Percentiles rank a stretch among this genome's conserved stretches.
Conservation (phyloP, 2,113 vertebrate species). For the Hippocampus comes region DNA sequence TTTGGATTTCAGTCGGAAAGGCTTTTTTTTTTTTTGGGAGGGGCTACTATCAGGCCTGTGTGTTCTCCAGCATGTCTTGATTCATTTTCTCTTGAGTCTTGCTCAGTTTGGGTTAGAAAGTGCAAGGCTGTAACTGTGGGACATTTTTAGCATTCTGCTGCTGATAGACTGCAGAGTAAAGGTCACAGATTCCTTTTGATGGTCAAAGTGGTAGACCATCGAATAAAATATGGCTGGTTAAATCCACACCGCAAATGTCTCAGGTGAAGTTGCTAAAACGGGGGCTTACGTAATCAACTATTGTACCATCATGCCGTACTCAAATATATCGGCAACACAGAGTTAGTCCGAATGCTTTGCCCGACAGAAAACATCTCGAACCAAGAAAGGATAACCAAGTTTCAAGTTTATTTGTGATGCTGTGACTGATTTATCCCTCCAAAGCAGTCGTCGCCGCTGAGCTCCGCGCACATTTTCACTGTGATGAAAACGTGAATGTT, state of each 20-base stretch:
- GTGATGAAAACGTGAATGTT: background rate
- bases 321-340: background rate
- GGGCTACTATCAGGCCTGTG: background rate
- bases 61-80: constrained; percentile 4
- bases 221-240: background rate
- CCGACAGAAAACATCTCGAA: background rate
- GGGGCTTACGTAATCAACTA: background rate
- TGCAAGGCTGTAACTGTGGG: constrained; percentile 24
- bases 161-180: constrained; percentile 18
- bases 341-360: background rate
- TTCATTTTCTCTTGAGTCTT: constrained; percentile 17
- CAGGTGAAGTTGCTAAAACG: background rate
- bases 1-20: background rate
- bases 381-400: background rate
- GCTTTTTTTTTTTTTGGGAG: background rate
- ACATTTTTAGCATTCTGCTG: constrained; percentile 30
- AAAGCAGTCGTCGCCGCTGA: background rate
- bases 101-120: constrained; percentile 9
- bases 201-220: background rate
- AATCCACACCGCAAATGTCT: background rate
- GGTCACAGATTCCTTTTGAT: constrained; percentile 1
- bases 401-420: background rate
- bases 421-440: background rate
- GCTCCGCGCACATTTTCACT: background rate
- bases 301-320: too few species aligned